phyloP scores from a whole-genome alignment of 2,797 vertebrate genomes.

The Sebastes flavidus region DNA sequence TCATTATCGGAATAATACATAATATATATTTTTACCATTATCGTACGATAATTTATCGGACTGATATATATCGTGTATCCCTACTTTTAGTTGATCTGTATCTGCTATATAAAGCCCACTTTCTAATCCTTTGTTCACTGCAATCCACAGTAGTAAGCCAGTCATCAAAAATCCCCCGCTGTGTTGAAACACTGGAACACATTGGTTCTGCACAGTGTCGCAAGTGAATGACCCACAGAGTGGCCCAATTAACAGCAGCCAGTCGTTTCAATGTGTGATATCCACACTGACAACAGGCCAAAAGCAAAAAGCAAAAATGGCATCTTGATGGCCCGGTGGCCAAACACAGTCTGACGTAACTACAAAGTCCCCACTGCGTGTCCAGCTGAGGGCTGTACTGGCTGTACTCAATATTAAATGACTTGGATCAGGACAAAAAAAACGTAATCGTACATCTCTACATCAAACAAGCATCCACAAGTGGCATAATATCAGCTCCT shows the following conservation, averaged over 20 bases:
- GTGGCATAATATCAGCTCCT: neutral
- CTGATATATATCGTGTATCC: neutral
- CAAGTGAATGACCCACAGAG: constrained; percentile 4
- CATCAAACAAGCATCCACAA: constrained; percentile 23
- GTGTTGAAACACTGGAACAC: neutral
- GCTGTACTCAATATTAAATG: neutral
- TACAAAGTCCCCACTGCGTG: neutral
- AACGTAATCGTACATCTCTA: neutral
- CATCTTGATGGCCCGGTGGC: neutral
- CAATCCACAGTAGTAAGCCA: neutral
- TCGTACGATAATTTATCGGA: neutral
- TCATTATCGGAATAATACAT: neutral
- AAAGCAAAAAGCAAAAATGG: neutral
- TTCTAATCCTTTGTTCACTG: neutral
- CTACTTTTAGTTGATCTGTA: neutral
- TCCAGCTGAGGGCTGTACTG: neutral
- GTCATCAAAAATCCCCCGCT: neutral
- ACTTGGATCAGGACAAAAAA: neutral
- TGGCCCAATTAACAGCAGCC: neutral
- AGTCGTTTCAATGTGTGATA: neutral
- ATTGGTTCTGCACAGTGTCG: neutral
- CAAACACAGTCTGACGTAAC: neutral
- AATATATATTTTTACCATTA: neutral
- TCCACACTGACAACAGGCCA: neutral
- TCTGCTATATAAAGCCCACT: neutral